phyloP scores from a whole-genome alignment of 2,888 invertebrate species.

The Octonoba sinensis region DNA sequence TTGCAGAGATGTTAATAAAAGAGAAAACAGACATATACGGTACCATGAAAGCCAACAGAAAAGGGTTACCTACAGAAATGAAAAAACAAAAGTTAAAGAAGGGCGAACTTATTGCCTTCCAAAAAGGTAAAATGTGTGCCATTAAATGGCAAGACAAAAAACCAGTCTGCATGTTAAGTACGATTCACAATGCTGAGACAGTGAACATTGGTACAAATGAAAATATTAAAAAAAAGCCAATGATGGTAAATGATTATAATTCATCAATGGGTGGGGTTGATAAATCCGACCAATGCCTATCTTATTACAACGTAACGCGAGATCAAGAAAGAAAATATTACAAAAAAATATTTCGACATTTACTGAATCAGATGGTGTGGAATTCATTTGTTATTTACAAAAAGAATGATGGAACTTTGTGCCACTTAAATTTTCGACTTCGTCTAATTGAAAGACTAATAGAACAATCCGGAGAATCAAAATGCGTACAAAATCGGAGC shows the following conservation, averaged over 20 bases:
- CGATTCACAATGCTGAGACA: slow-evolving; percentile 12
- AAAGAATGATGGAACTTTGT: slow-evolving; percentile 1
- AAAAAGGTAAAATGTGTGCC: slow-evolving; percentile 26
- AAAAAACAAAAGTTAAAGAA: slow-evolving; percentile 42
- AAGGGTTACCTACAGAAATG: slow-evolving; percentile 34
- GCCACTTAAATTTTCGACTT: slow-evolving; percentile 4
- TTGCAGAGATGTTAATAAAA: slow-evolving; percentile 30
- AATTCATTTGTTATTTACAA: slow-evolving; percentile 9
- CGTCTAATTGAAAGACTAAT: slow-evolving; percentile 2
- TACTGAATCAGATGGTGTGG: slow-evolving; percentile 32
- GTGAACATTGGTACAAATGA: not conserved
- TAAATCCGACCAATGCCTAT: not conserved
- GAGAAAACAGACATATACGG: slow-evolving; percentile 61
- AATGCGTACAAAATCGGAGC: not conserved
- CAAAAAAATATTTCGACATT: slow-evolving; percentile 11
- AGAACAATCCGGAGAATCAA: not conserved
- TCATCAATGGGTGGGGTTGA: slow-evolving; percentile 11
- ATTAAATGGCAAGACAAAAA: slow-evolving; percentile 37
- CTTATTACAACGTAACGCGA: slow-evolving; percentile 22
- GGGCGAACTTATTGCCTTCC: slow-evolving; percentile 37
- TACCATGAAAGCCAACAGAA: slow-evolving; percentile 59
- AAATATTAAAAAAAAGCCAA: slow-evolving; percentile 17
- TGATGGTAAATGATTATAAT: slow-evolving; percentile 3
- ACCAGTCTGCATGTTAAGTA: slow-evolving; percentile 31
- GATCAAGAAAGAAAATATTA: slow-evolving; percentile 36